Evolutionary conservation across 37 sponge, comb jelly and placozoan genomes (phyloP).

Genomic region (Chondrosia reniformis): DNA sequence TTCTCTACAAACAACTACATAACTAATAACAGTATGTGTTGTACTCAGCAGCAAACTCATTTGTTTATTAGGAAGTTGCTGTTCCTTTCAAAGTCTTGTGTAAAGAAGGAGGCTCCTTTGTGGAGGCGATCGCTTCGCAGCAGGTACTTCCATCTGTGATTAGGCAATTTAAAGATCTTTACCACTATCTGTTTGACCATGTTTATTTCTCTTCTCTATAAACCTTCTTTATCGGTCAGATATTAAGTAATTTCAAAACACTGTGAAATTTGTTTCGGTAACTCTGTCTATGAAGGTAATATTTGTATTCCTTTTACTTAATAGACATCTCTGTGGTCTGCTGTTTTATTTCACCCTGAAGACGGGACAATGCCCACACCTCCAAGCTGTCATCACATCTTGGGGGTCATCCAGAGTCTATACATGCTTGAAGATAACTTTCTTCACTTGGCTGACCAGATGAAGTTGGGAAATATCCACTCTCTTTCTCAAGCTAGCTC

Average conservation of each 20-base stretch:
- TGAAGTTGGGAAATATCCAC: not conserved
- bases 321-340: no score
- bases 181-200: not conserved
- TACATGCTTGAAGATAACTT: not conserved
- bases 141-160: not conserved
- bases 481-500: not conserved
- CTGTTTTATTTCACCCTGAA: not conserved
- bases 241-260: no score
- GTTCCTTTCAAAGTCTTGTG: not conserved
- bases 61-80: not conserved
- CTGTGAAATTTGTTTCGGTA: no score
- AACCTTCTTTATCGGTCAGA: no score
- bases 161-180: not conserved
- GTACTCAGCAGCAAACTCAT: not conserved
- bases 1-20: no score
- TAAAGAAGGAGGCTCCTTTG: not conserved
- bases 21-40: not conserved
- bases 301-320: no score
- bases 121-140: conserved; percentile 13
- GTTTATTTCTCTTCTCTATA: not conserved
- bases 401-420: conserved; percentile 17
- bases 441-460: not conserved
- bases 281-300: no score
- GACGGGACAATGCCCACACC: conserved; percentile 33
- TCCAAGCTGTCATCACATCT: not conserved